Percentiles rank a stretch among this genome's conserved stretches.
phyloP scores from a whole-genome alignment of 1,140 invertebrate species.

The Trachelipus rathkii region DNA sequence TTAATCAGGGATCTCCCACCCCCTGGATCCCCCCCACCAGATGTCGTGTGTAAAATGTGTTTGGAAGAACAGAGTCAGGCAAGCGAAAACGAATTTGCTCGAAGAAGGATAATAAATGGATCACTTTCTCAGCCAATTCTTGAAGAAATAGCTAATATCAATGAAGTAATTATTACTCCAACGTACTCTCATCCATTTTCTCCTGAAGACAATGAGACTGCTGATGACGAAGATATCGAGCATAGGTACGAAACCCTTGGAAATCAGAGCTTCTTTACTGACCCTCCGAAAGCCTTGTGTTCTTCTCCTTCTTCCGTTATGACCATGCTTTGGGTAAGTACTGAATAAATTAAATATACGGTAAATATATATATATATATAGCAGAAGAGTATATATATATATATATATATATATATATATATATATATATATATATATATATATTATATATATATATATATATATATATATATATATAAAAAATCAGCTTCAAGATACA shows the following conservation, averaged over 20 bases:
- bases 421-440: conserved; percentile 14
- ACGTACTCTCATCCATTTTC: not conserved
- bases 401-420: conserved; percentile 15
- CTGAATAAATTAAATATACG: not conserved
- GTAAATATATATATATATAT: not conserved
- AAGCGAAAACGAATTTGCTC: not conserved
- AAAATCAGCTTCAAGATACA: too few relatives aligned
- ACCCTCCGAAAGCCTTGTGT: not conserved
- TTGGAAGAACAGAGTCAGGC: not conserved
- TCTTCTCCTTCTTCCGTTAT: not conserved
- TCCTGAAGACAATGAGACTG: not conserved
- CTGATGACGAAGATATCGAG: not conserved
- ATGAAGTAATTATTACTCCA: not conserved
- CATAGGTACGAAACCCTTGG: not conserved
- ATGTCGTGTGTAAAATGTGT: not conserved
- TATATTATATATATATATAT: too few relatives aligned
- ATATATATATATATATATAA: too few relatives aligned
- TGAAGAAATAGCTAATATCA: not conserved
- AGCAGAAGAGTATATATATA: conserved; percentile 15
- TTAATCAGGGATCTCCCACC: not conserved
- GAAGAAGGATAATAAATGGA: not conserved
- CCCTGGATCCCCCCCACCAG: not conserved
- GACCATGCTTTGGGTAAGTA: conserved; percentile 2
- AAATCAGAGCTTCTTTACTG: not conserved
- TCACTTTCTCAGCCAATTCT: not conserved